Evolutionary conservation across 2,888 invertebrate species (phyloP).

Genomic region (Trissoscelio sp.): DNA sequence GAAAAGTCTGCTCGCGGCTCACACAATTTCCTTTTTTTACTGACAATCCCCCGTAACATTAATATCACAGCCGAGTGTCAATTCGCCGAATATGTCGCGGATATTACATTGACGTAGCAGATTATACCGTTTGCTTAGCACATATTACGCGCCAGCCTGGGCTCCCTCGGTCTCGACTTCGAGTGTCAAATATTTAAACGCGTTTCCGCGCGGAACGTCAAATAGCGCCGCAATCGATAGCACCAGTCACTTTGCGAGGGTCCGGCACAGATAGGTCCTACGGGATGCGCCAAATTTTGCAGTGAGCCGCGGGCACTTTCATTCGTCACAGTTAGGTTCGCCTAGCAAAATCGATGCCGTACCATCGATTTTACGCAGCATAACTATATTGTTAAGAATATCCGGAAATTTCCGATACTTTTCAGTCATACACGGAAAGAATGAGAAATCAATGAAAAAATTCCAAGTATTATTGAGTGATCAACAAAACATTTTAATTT

Average conservation of each 20-base stretch:
- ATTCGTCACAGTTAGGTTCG: conserved; percentile 50
- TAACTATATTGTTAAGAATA: too few species aligned
- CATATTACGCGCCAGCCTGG: conserved; percentile 75
- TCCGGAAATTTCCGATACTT: too few species aligned
- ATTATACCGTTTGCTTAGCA: conserved; percentile 80
- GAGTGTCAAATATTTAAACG: conserved; percentile 81
- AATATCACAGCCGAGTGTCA: conserved; percentile 53
- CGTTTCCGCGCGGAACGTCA: conserved; percentile 77
- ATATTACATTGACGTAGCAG: conserved; percentile 82
- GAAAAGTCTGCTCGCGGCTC: conserved; percentile 72
- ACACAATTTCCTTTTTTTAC: not conserved
- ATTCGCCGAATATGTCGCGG: conserved; percentile 69
- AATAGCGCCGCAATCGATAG: conserved; percentile 76
- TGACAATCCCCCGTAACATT: conserved; percentile 25
- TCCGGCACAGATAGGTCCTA: conserved; percentile 65
- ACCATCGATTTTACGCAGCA: conserved; percentile 12
- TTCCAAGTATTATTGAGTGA: too few species aligned
- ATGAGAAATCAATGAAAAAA: too few species aligned
- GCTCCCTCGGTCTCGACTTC: conserved; percentile 58
- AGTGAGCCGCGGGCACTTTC: conserved; percentile 47
- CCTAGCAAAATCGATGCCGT: conserved; percentile 38
- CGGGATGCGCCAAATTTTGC: conserved; percentile 44
- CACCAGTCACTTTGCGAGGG: conserved; percentile 69
- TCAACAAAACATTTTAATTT: too few species aligned
- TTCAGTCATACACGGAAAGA: too few species aligned